phyloP scores from a whole-genome alignment of 2,888 invertebrate species.

The Clusia tigrina region DNA sequence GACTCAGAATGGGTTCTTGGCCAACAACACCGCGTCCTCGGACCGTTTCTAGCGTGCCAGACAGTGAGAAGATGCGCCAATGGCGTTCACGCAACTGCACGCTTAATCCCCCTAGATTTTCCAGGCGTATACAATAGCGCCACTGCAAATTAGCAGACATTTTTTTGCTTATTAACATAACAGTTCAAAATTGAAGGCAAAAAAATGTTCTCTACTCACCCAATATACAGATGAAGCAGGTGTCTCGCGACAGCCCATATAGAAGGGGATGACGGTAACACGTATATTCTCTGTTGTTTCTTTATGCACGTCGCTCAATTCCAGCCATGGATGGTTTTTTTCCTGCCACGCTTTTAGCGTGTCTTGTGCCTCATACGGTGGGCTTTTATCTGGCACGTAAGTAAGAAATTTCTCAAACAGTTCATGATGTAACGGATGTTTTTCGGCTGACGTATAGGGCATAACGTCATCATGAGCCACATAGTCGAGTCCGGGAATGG shows the following conservation, averaged over 20 bases:
- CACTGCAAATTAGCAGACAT: slow-evolving; percentile 70
- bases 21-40: slow-evolving; percentile 95
- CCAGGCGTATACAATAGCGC: slow-evolving; percentile 96
- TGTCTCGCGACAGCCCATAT: slow-evolving; percentile 93
- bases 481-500: slow-evolving; percentile 97
- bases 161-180: background rate
- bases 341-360: slow-evolving; percentile 95
- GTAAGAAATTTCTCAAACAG: slow-evolving; percentile 94
- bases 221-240: slow-evolving; percentile 93
- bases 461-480: slow-evolving; percentile 97
- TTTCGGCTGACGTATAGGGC: slow-evolving; percentile 89
- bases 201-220: slow-evolving; percentile 48
- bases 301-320: slow-evolving; percentile 94
- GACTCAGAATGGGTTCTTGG: slow-evolving; percentile 92
- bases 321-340: slow-evolving; percentile 96
- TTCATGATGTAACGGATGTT: slow-evolving; percentile 90
- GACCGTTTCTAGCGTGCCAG: slow-evolving; percentile 92
- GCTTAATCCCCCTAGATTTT: slow-evolving; percentile 88
- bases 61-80: slow-evolving; percentile 96
- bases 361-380: slow-evolving; percentile 87
- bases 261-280: slow-evolving; percentile 98
- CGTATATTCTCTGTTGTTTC: slow-evolving; percentile 89
- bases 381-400: slow-evolving; percentile 80
- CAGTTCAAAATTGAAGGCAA: background rate
- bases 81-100: slow-evolving; percentile 96